Evolutionary conservation across 2,888 invertebrate species (phyloP), one percentile per base, ranked within the genome.

Genomic region (Andrena bucephala): DNA sequence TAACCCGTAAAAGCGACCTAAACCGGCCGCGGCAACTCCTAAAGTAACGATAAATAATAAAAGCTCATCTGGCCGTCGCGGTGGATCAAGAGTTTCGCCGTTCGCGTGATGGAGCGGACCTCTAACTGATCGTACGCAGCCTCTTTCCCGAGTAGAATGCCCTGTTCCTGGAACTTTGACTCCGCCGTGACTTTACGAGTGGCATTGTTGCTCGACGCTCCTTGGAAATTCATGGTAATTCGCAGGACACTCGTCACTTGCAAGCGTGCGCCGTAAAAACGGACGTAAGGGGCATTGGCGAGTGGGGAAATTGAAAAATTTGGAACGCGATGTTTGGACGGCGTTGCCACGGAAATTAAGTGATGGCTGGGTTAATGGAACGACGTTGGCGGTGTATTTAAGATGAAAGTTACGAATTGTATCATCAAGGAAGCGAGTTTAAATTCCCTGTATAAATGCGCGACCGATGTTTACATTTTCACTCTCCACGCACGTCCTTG

Each of bases 1-100:
- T 87, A 89, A 87, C 88, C 57, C 87, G 87, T 91, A 91, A 91
- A 91, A 91, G 89, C 89, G 85, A 70, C 76, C 83, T 83, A 88
- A 88, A 87, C 75, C 84, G 84, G 77, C 81, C 74, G 42, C 42
- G 57, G 60, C 62, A 59, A 79, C 75, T 77, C 83, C 81, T 74
- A 71, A 85, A 87, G 84, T 80, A 85, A 88, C 85, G 85, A 88
- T 88, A 88, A 88, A 88, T 88, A 87, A 85, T 84, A 83, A 85
- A 88, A 86, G 86, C 86, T 88, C 81, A 87, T 87, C 82, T 70
- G 81, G 50, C 50, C 67, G 42, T 69, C 71, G 60, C 69, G 77
- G 76, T 54, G 75, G 84, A 80, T 81, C 86, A 83, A 83, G 81
- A 86, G 72, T 85, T 88, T 73, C 72, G 27, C 68, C 81, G 67